Evolutionary conservation across 2,888 invertebrate genomes (phyloP).

Genomic region (Eristalinus aeneus): DNA sequence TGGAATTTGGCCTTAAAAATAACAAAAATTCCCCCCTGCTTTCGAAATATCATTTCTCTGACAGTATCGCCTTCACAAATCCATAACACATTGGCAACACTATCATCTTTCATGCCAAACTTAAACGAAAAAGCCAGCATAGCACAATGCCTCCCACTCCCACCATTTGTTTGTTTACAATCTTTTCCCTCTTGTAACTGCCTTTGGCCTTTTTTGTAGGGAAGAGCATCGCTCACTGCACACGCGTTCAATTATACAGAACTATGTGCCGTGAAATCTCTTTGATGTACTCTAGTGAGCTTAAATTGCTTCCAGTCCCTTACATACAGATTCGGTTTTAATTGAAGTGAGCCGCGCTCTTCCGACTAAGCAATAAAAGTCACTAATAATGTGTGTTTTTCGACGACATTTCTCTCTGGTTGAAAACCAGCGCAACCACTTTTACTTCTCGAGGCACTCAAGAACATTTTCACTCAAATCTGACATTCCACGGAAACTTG

Average conservation of each 20-base stretch:
- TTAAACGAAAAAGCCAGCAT: neutral
- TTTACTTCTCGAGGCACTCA: neutral
- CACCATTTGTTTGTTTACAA: neutral
- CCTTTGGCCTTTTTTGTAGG: neutral
- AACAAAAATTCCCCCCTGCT: too few species aligned
- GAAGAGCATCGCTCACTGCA: neutral
- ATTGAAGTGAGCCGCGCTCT: slow-evolving; percentile 8
- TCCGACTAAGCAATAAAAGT: slow-evolving; percentile 11
- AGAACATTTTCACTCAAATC: neutral
- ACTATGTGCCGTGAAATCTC: neutral
- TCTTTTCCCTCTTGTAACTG: neutral
- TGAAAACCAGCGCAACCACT: neutral
- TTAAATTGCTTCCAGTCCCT: neutral
- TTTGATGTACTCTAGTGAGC: neutral
- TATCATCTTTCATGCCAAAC: neutral
- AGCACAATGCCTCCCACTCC: neutral
- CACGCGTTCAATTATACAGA: neutral
- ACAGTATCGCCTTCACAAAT: neutral
- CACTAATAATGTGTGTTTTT: neutral
- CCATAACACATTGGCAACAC: neutral
- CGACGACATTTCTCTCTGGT: neutral
- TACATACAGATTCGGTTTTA: slow-evolving; percentile 8
- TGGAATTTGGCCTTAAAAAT: too few species aligned
- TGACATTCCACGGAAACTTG: neutral
- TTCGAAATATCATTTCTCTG: neutral